Conservation (phyloP, 64 coral and sea anemone species). For the Cladopsammia gracilis region DNA sequence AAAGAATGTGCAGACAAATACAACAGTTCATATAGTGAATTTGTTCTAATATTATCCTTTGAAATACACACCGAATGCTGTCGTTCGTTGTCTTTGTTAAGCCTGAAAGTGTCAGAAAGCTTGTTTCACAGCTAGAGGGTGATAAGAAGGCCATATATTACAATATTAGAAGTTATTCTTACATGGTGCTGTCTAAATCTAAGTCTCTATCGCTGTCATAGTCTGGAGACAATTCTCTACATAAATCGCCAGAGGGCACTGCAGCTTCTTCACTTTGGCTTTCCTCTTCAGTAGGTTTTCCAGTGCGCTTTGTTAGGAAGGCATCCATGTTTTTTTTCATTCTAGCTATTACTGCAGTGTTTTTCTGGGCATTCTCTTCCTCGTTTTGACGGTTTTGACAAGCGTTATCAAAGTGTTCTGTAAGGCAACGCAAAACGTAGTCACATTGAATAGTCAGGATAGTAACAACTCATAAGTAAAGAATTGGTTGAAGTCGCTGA, state of each 20-base stretch:
- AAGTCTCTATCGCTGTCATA: constrained; percentile 29
- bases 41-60: too few species aligned
- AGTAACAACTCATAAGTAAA: too few species aligned
- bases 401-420: constrained; percentile 45
- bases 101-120: too few species aligned
- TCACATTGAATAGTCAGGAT: neutral
- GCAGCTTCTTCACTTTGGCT: constrained; percentile 44
- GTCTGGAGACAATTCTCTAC: constrained; percentile 6
- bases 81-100: too few species aligned
- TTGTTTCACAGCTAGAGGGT: too few species aligned
- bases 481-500: too few species aligned
- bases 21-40: too few species aligned
- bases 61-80: too few species aligned
- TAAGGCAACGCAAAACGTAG: constrained; percentile 19
- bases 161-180: constrained; percentile 48
- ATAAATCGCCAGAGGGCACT: constrained; percentile 22
- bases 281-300: constrained; percentile 42
- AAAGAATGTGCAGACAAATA: too few species aligned
- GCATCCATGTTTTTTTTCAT: constrained; percentile 18
- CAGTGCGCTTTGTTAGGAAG: constrained; percentile 52
- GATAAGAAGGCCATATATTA: too few species aligned
- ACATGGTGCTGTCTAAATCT: constrained; percentile 55
- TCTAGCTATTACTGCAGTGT: constrained; percentile 33
- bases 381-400: constrained; percentile 45
- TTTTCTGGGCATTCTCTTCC: constrained; percentile 16